A percentile compares a stretch with the other conserved stretches of the same genome.
Evolutionary conservation across 2,113 vertebrate genomes (phyloP).

Genomic region (Theropithecus gelada): DNA sequence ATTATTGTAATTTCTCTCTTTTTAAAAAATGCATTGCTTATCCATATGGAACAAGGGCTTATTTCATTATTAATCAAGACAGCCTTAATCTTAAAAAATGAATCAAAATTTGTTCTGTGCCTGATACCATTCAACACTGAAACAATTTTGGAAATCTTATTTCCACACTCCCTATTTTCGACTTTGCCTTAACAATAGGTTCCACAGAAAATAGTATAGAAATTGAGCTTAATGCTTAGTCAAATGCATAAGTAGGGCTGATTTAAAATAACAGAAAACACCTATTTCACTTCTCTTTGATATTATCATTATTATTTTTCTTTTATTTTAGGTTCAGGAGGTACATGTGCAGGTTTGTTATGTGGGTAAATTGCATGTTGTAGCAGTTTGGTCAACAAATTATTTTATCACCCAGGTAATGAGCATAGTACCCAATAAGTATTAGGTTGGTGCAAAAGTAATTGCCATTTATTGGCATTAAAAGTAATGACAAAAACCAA

Average conservation of each 20-base stretch:
- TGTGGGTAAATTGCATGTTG: too few species aligned
- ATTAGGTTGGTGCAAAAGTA: too few species aligned
- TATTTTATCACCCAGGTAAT: too few species aligned
- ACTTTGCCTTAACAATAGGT: neutral
- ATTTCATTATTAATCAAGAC: neutral
- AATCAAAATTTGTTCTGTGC: neutral
- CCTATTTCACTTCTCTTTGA: slow-evolving; percentile 16
- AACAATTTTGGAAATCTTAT: neutral
- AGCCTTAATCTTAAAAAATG: neutral
- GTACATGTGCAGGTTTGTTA: too few species aligned
- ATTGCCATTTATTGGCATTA: too few species aligned
- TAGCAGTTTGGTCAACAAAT: too few species aligned
- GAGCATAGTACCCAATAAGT: too few species aligned
- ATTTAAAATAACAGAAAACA: slow-evolving; percentile 26
- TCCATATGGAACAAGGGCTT: neutral
- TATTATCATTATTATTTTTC: neutral
- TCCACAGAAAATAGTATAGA: neutral
- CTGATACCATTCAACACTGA: neutral
- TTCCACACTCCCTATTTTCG: neutral
- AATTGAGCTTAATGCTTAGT: neutral
- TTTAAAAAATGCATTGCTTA: neutral
- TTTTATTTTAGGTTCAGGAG: too few species aligned
- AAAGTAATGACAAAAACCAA: too few species aligned
- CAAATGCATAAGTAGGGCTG: neutral
- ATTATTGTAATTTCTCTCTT: neutral